Conservation (phyloP, 2,797 vertebrate genomes). For the Lacerta agilis region DNA sequence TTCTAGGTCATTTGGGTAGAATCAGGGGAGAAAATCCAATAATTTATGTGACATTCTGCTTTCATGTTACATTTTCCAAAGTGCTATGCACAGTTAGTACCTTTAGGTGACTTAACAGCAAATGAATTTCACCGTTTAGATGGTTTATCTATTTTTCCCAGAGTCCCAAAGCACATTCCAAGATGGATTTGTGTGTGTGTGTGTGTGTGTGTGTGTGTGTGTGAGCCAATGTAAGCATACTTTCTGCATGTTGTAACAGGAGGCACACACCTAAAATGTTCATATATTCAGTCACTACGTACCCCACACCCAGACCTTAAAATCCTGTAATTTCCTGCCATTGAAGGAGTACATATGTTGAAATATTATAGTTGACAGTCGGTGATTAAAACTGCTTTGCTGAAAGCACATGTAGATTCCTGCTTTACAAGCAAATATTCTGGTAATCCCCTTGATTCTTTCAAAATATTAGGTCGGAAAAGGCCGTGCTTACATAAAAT, state of each 20-base stretch:
- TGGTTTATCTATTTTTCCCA: not conserved
- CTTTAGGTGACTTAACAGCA: not conserved
- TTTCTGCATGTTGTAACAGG: constrained; percentile 65
- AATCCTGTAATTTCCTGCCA: constrained; percentile 63
- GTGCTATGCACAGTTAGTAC: not conserved
- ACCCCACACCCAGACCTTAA: constrained; percentile 48
- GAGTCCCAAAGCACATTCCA: constrained; percentile 65
- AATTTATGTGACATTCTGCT: not conserved
- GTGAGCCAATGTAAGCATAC: constrained; percentile 64
- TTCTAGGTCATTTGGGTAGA: not conserved
- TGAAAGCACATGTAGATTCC: constrained; percentile 67
- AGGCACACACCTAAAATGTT: constrained; percentile 59
- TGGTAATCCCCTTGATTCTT: constrained; percentile 40
- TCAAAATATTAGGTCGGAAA: constrained; percentile 40
- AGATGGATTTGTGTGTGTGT: constrained; percentile 18
- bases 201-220: constrained; percentile 33
- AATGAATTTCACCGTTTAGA: constrained; percentile 42
- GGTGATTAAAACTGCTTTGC: constrained; percentile 68
- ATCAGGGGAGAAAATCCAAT: not conserved
- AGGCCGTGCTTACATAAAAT: constrained; percentile 4
- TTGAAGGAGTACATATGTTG: constrained; percentile 48
- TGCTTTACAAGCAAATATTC: constrained; percentile 61
- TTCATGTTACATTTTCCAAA: constrained; percentile 1
- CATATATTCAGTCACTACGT: constrained; percentile 52
- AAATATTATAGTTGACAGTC: constrained; percentile 60